Evolutionary conservation across 2,888 invertebrate genomes (phyloP).

Genomic region (Hyles lineata): DNA sequence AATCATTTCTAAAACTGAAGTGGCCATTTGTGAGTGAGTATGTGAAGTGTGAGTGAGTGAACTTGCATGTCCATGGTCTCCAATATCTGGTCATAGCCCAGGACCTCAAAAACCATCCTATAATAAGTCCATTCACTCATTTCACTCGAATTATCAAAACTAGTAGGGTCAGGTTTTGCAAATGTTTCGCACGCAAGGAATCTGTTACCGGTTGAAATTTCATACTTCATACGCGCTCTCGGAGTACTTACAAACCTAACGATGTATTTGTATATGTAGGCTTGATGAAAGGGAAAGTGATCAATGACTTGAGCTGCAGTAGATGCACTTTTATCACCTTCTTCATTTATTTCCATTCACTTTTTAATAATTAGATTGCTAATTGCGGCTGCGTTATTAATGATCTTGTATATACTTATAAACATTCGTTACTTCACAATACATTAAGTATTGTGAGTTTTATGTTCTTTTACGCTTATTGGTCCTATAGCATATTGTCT

Average conservation of each 20-base stretch:
- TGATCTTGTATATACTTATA: neutral
- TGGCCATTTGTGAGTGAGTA: neutral
- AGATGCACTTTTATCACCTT: neutral
- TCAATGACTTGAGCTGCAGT: neutral
- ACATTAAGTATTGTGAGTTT: too few species aligned
- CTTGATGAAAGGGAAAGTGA: conserved; percentile 11
- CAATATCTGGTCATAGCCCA: too few species aligned
- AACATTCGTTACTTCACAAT: neutral
- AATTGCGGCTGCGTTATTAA: neutral
- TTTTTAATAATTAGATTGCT: neutral
- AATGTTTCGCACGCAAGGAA: conserved; percentile 19
- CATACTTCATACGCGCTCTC: conserved; percentile 16
- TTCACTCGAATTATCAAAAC: neutral
- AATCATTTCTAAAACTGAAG: too few species aligned
- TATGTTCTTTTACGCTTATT: too few species aligned
- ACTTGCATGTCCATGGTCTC: too few species aligned
- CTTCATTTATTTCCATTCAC: neutral
- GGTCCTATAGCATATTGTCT: too few species aligned
- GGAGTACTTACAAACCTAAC: neutral
- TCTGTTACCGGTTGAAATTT: conserved; percentile 24
- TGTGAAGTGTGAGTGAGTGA: too few species aligned
- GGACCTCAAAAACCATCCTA: neutral
- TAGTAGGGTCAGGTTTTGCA: neutral
- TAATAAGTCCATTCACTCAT: neutral
- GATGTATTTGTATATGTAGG: neutral